Conservation (phyloP, 2,888 invertebrate genomes). For the Cerastis leucographa region DNA sequence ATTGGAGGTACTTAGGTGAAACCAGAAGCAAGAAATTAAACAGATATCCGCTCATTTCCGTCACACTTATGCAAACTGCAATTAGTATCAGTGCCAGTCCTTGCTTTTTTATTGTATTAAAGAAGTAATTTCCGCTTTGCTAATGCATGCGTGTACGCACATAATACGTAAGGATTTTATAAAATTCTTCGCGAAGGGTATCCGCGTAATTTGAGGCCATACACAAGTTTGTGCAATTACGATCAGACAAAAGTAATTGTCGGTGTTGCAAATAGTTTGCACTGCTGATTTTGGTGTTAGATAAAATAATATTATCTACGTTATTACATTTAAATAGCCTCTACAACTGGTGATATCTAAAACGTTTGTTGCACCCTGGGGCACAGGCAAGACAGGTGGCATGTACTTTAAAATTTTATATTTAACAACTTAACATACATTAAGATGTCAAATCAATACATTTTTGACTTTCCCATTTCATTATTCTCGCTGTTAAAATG, state of each 20-base stretch:
- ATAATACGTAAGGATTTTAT: slow-evolving; percentile 38
- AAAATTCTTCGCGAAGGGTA: slow-evolving; percentile 43
- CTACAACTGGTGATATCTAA: neutral
- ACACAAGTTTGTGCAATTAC: slow-evolving; percentile 34
- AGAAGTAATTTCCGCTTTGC: slow-evolving; percentile 48
- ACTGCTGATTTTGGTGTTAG: slow-evolving; percentile 29
- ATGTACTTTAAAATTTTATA: neutral
- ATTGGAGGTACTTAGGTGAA: neutral
- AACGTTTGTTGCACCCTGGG: neutral
- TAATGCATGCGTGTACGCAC: slow-evolving; percentile 22
- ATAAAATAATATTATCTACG: slow-evolving; percentile 24
- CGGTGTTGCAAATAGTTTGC: slow-evolving; percentile 34
- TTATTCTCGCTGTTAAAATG: too few species aligned
- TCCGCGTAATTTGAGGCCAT: slow-evolving; percentile 45
- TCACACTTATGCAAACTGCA: neutral
- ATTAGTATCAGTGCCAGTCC: slow-evolving; percentile 26
- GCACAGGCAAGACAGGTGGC: neutral
- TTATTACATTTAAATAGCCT: neutral
- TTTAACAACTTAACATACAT: neutral
- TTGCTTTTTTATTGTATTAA: slow-evolving; percentile 44
- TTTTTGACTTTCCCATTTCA: too few species aligned
- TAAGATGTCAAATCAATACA: neutral
- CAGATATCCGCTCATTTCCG: neutral
- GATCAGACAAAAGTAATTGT: slow-evolving; percentile 19
- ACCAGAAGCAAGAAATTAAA: neutral